A percentile compares a stretch with the other conserved stretches of the same genome.
Conservation (phyloP, 2,888 invertebrate species). For the Salticus scenicus region DNA sequence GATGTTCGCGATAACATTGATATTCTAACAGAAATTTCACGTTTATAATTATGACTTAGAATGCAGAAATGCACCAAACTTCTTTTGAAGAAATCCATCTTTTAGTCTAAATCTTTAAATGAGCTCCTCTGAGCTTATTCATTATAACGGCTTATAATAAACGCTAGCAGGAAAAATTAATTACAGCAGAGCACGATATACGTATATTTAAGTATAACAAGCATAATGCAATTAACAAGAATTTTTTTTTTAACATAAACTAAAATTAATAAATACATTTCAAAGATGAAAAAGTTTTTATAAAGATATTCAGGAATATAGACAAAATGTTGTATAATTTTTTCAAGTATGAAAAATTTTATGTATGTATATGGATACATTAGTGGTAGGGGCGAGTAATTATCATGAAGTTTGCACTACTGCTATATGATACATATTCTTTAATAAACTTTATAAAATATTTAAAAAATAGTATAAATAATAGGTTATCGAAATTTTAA, state of each 20-base stretch:
- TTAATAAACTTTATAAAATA: no score
- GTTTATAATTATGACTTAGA: background rate
- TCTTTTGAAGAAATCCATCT: background rate
- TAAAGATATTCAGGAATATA: background rate
- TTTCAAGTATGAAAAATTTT: no score
- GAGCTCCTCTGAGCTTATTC: background rate
- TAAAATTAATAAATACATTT: background rate
- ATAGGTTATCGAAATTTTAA: no score
- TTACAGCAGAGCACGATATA: background rate
- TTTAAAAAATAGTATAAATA: no score
- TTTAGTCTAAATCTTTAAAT: background rate
- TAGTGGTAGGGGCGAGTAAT: no score
- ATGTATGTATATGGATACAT: no score
- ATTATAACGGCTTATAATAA: conserved; percentile 1
- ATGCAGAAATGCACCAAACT: background rate
- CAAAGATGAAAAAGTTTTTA: background rate
- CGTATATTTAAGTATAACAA: background rate
- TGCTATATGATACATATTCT: no score
- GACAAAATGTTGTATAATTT: no score
- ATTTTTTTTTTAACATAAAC: background rate
- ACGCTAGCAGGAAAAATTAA: background rate
- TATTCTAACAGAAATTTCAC: background rate
- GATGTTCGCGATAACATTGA: background rate
- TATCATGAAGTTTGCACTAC: no score
- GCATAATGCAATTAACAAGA: background rate